phyloP scores from a whole-genome alignment of 2,888 invertebrate species.

The Ophion ellenae region DNA sequence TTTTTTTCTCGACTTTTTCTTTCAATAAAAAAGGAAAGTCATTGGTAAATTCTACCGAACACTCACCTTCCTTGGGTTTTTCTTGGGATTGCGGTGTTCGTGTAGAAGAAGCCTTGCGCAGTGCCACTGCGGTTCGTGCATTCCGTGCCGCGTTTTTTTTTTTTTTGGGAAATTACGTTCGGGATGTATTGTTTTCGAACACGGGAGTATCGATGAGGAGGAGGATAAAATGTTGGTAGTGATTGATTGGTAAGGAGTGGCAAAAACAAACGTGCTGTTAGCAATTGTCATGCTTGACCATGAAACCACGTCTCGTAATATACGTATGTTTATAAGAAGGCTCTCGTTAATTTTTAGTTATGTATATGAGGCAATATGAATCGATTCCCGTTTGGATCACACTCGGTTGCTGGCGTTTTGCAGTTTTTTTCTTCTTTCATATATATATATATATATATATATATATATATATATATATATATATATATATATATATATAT shows the following conservation, averaged over 20 bases:
- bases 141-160: constrained; percentile 80
- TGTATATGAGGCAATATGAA: background rate
- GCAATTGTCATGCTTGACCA: constrained; percentile 80
- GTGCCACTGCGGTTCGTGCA: constrained; percentile 82
- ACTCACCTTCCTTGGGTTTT: constrained; percentile 83
- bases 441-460: too few relatives aligned
- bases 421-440: too few relatives aligned
- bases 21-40: constrained; percentile 15
- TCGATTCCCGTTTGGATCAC: background rate
- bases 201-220: constrained; percentile 62
- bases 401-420: background rate
- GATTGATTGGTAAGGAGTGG: constrained; percentile 69
- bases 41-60: constrained; percentile 70
- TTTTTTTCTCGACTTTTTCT: constrained; percentile 39
- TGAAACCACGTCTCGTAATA: constrained; percentile 57
- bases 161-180: constrained; percentile 70
- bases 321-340: constrained; percentile 3
- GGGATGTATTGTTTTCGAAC: constrained; percentile 62
- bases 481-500: too few relatives aligned
- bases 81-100: constrained; percentile 82
- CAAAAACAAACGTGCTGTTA: constrained; percentile 83
- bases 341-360: constrained; percentile 40
- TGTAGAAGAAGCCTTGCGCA: constrained; percentile 81
- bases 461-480: too few relatives aligned
- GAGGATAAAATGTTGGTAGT: constrained; percentile 56